A percentile compares a stretch with the other conserved stretches of the same genome.
Evolutionary conservation across 2,797 vertebrate genomes (phyloP).

Genomic region (Gymnodraco acuticeps): DNA sequence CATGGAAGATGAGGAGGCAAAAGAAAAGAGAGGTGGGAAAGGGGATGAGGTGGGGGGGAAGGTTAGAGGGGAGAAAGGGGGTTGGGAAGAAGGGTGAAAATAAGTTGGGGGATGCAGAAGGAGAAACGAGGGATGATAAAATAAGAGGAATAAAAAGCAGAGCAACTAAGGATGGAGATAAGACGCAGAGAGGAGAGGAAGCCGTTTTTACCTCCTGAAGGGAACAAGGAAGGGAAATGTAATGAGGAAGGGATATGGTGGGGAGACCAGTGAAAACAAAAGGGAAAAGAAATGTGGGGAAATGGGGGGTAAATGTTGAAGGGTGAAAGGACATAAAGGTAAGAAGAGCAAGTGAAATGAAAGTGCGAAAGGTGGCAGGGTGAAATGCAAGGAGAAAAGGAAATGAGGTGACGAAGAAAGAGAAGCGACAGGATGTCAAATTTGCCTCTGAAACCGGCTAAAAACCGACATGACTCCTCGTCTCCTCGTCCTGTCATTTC

Average conservation of each 20-base stretch:
- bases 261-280: not conserved
- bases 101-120: not conserved
- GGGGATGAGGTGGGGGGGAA: not conserved
- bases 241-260: not conserved
- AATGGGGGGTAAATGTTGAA: not conserved
- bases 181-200: not conserved
- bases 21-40: conserved; percentile 2
- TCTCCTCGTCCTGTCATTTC: conserved; percentile 34
- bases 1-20: not conserved
- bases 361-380: not conserved
- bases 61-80: not conserved
- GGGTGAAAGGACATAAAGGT: not conserved
- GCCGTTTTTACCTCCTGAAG: not conserved
- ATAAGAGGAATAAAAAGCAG: not conserved
- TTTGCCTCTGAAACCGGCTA: conserved; percentile 22
- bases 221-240: not conserved
- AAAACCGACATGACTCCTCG: conserved; percentile 44
- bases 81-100: not conserved
- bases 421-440: not conserved
- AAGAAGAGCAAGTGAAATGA: not conserved
- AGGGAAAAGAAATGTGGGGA: not conserved
- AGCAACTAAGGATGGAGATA: not conserved
- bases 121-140: not conserved
- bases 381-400: not conserved
- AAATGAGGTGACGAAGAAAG: not conserved